phyloP scores from a whole-genome alignment of 2,797 vertebrate genomes.

The Tapirus indicus region DNA sequence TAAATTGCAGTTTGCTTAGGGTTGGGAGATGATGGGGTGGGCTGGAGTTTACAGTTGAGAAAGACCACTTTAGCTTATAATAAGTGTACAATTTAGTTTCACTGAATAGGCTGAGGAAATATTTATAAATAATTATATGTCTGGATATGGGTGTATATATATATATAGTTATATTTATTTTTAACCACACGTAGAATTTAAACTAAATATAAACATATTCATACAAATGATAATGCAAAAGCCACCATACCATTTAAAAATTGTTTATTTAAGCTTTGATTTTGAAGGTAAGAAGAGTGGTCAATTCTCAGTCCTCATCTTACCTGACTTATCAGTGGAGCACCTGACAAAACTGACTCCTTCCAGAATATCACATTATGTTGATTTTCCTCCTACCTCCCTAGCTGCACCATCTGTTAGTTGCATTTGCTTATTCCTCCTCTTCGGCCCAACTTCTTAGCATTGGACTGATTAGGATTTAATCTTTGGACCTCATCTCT shows the following conservation, averaged over 20 bases:
- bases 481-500: not conserved
- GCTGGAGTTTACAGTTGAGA: conserved; percentile 40
- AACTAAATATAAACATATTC: conserved; percentile 58
- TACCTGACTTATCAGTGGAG: not conserved
- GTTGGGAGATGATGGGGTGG: not conserved
- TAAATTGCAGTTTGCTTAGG: conserved; percentile 60
- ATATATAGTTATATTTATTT: conserved; percentile 9
- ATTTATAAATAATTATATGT: conserved; percentile 71
- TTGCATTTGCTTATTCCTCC: not conserved
- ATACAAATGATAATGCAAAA: not conserved
- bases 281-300: not conserved
- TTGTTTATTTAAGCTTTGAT: not conserved
- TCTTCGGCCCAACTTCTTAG: not conserved
- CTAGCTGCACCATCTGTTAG: not conserved
- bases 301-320: not conserved
- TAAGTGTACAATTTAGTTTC: conserved; percentile 39
- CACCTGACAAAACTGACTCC: not conserved
- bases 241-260: not conserved
- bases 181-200: conserved; percentile 41
- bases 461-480: not conserved
- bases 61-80: conserved; percentile 47
- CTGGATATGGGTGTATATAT: not conserved
- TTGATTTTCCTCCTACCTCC: not conserved
- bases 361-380: not conserved
- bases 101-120: conserved; percentile 43